Percentiles rank a stretch among this genome's conserved stretches.
Evolutionary conservation across 2,113 vertebrate genomes (phyloP).

Genomic region (Pagrus major): DNA sequence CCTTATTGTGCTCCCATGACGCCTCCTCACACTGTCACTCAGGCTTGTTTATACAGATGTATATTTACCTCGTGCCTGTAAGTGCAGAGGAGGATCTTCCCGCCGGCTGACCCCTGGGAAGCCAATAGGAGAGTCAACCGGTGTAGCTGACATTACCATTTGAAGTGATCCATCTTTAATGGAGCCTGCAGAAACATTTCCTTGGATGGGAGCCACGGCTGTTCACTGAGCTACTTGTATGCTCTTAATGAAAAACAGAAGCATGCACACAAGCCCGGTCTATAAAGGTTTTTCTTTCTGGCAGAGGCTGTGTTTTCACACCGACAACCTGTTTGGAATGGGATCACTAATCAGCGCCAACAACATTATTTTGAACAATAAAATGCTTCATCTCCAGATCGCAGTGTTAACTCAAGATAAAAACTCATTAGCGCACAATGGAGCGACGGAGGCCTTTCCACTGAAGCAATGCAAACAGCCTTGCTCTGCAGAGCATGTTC

Average conservation of each 20-base stretch:
- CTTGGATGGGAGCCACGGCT: conserved; percentile 64
- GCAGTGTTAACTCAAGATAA: conserved; percentile 18
- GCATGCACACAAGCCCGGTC: conserved; percentile 23
- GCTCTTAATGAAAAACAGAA: conserved; percentile 80
- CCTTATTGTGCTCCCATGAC: conserved; percentile 50
- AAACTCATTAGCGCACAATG: conserved; percentile 42
- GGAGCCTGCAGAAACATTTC: conserved; percentile 62
- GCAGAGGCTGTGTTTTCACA: conserved; percentile 47
- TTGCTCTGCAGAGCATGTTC: conserved; percentile 37
- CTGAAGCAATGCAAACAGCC: conserved; percentile 47
- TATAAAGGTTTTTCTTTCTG: conserved; percentile 67
- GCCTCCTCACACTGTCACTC: conserved; percentile 60
- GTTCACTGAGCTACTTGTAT: conserved; percentile 70
- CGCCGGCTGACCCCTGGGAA: conserved; percentile 60
- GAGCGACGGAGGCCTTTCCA: conserved; percentile 34
- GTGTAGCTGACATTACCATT: conserved; percentile 70
- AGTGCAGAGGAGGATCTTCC: conserved; percentile 62
- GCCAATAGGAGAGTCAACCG: conserved; percentile 61
- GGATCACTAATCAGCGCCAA: conserved; percentile 41
- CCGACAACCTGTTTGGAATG: conserved; percentile 26
- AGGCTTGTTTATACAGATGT: conserved; percentile 84
- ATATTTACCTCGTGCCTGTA: conserved; percentile 67
- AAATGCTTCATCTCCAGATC: conserved; percentile 31
- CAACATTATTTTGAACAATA: conserved; percentile 23
- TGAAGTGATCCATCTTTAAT: conserved; percentile 76